Evolutionary conservation across 2,113 vertebrate species (phyloP).

Genomic region (Chlorodrepanis virens): DNA sequence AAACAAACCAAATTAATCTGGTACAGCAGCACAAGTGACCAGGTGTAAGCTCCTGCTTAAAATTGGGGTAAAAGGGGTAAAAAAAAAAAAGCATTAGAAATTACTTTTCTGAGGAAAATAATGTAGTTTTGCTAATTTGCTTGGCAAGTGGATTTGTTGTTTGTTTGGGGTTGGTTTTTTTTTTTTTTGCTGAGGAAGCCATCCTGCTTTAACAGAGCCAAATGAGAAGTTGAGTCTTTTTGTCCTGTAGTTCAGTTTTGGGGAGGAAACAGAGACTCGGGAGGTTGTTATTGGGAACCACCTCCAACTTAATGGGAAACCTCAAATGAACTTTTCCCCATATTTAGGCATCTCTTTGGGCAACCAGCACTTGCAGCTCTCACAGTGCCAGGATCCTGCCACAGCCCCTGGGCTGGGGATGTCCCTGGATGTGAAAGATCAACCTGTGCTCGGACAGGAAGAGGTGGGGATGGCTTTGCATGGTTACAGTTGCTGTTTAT

Average conservation of each 20-base stretch:
- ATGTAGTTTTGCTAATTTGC: not conserved
- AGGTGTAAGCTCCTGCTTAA: not conserved
- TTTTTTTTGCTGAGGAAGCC: not conserved
- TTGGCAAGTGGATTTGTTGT: not conserved
- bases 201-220: not conserved
- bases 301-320: not conserved
- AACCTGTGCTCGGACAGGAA: constrained; percentile 13
- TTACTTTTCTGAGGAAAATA: not conserved
- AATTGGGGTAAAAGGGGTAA: not conserved
- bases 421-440: not conserved
- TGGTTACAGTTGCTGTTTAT: constrained; percentile 65
- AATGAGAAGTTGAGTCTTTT: not conserved
- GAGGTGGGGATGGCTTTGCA: constrained; percentile 17
- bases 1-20: not conserved
- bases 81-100: not conserved
- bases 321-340: not conserved
- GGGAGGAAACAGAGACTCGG: not conserved
- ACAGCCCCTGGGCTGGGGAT: not conserved
- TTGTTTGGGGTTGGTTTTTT: not conserved
- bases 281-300: not conserved
- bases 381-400: rapidly evolving
- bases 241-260: not conserved
- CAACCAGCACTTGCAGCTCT: not conserved
- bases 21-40: not conserved
- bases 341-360: not conserved